A percentile compares a stretch with the other conserved stretches of the same genome.
Evolutionary conservation across 2,888 invertebrate species (phyloP).

Genomic region (Hyposoter dolosus): DNA sequence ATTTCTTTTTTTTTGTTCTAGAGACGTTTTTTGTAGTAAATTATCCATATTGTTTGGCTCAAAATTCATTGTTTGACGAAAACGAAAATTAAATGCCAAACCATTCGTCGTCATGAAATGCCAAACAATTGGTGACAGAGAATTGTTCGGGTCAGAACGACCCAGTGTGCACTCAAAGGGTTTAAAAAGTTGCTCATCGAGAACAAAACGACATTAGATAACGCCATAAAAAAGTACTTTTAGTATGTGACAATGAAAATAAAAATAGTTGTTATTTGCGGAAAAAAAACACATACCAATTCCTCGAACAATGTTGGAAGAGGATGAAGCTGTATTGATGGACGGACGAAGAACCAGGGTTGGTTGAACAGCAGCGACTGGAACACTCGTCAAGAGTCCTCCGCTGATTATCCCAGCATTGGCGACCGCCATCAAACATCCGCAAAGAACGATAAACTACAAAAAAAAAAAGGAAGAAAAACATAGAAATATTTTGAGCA

Average conservation of each 20-base stretch:
- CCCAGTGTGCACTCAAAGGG: no score
- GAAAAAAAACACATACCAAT: slow-evolving; percentile 67
- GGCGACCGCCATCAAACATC: slow-evolving; percentile 77
- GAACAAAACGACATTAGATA: background rate
- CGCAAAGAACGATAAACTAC: slow-evolving; percentile 75
- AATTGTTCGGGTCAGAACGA: no score
- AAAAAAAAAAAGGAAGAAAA: slow-evolving; percentile 11
- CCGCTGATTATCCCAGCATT: slow-evolving; percentile 76
- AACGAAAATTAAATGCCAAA: no score
- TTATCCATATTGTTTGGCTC: no score
- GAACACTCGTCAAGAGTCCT: slow-evolving; percentile 15
- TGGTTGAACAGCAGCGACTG: slow-evolving; percentile 25
- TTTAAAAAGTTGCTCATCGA: no score
- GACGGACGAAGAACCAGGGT: slow-evolving; percentile 53
- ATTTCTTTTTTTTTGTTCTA: no score
- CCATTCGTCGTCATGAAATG: no score
- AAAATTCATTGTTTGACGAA: no score
- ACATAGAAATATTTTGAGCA: background rate
- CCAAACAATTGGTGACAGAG: no score
- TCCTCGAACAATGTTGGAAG: slow-evolving; percentile 73
- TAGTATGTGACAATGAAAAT: background rate
- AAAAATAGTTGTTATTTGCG: background rate
- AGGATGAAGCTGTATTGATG: slow-evolving; percentile 67
- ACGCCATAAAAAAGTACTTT: background rate
- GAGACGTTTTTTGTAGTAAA: no score